Base-by-base conservation (phyloP, 1,140 invertebrate genomes). In the Hyphantria cunea region DNA sequence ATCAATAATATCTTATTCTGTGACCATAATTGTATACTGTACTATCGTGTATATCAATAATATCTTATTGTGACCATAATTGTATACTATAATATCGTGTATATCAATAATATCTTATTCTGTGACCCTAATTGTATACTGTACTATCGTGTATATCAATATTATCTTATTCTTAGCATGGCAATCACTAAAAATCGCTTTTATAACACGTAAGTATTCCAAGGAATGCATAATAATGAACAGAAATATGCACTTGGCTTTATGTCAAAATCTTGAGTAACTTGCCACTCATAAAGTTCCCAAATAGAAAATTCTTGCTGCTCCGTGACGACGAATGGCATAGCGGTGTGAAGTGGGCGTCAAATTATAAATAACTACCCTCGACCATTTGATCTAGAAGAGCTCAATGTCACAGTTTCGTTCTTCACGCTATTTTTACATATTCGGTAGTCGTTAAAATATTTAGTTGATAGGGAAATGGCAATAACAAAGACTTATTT, bases 291-390 rank as follows among this genome's bases (percentile, higher is more conserved):
- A 60, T 61, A 71, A 73, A 72, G 61, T 52, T 65, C 56, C 66
- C 61, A 72, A 73, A 76, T 72, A 75, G 71, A 72, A 80, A 74
- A 76, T 82, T 82, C 74, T 70, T 74, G 60, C 32, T 74, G 60
- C 32, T 42, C 47, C 64, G 61, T 77, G 68, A 80, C 72, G 73
- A 73, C 68, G 62, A 53, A 67, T 64, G 69, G 70, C 58, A 66
- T 64, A 68, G 67, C 58, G 41, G 33, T 62, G 55, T 67, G 63
- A 45, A 58, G 76, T 78, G 72, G 76, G 79, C 70, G 75, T 80
- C 56, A 79, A 75, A 72, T 73, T 83, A 88, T 86, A 86, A 84
- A 88, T 86, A 89, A 74, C 74, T 76, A 79, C 78, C 83, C 80
- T 82, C 77, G 59, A 56, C 66, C 54, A 60, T 72, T 52, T 61